Evolutionary conservation across 2,797 vertebrate species (phyloP), one percentile per base, ranked within the genome.

Genomic region (Hydrolagus colliei): DNA sequence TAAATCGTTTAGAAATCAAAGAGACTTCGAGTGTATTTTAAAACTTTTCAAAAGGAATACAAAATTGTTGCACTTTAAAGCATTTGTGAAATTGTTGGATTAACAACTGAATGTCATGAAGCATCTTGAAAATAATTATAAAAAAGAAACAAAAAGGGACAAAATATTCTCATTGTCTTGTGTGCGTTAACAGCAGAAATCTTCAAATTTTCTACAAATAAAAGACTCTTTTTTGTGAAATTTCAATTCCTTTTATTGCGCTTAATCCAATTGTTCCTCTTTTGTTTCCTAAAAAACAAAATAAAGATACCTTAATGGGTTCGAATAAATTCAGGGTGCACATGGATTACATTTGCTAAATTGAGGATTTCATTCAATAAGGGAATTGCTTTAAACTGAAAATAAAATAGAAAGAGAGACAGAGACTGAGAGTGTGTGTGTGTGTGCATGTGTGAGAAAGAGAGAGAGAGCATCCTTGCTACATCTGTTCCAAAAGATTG

Each of bases 291-390:
- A 41, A 79, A 75, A 16, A 32, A 67, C 13, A 32, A 52, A 52
- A 52, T 6, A 52, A 52, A 52, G 41, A 52, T 6, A 52, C 41
- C 6, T 52, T 52, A 52, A 52, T 10, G 71, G 35, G 79, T 10
- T 10, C 67, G 20, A 18, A 67, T 71, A 84, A 84, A 68, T 84
- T 41, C 52, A 52, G 27, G 18, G 1, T 10, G 1, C 27, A 9
- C 11, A 20, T 7, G 8, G 35, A 67, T 94, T 94, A 95, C 94
- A 95, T 95, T 95, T 95, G 95, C 94, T 94, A 95, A 95, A 95
- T 93, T 93, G 92, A 93, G 94, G 94, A 95, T 95, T 95, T 95
- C 94, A 95, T 95, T 94, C 95, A 95, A 95, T 95, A 95, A 94
- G 95, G 41, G 93, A 95, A 94, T 95, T 93, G 95, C 94, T 94